Base-by-base conservation (phyloP, 2,797 vertebrate genomes). In the Thaleichthys pacificus region DNA sequence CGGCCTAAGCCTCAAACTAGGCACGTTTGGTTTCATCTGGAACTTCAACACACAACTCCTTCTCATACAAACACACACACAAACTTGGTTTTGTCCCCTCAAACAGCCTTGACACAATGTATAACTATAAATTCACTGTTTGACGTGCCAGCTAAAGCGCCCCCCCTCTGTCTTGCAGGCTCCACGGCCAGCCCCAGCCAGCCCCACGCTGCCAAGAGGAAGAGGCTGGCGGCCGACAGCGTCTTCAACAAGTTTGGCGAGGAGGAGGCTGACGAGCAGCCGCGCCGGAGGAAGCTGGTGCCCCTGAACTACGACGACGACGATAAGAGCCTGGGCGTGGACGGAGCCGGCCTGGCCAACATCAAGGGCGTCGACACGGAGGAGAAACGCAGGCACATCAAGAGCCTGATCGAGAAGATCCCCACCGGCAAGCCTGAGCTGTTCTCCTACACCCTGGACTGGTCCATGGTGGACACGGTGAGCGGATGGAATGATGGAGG, bases 381-480 rank as follows among this genome's bases (percentile, higher is more conserved):
- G 86, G 98, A 99, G 90, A 99, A 99, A 81, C 96, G 96, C 60
- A 97, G 98, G 86, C 96, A 99, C 89, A 98, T 99, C 85, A 99
- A 99, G 88, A 99, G 94, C 87, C 95, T 99, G 21, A 99, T 99
- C 22, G 98, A 99, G 85, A 99, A 99, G 91, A 99, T 99, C 56
- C 98, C 98, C 62, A 99, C 98, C 0, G 97, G 93, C 51, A 99
- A 99, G 89, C 96, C 97, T 0, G 98, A 99, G 87, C 95, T 99
- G 63, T 99, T 99, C 88, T 95, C 95, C 73, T 99, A 99, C 93
- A 95, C 96, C 2, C 91, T 99, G 69, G 97, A 99, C 87, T 99
- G 97, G 93, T 70, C 91, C 6, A 93, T 94, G 81, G 93, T 94
- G 0, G 93, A 94, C 84, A 88, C 92, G 85, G 93, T 94, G 77